Percentiles rank a stretch among this genome's conserved stretches.
These are phyloP conservation scores for Nanorana parkeri DNA, from an alignment of 2,113 vertebrate genomes.

Conservation along the genomic window DNA sequence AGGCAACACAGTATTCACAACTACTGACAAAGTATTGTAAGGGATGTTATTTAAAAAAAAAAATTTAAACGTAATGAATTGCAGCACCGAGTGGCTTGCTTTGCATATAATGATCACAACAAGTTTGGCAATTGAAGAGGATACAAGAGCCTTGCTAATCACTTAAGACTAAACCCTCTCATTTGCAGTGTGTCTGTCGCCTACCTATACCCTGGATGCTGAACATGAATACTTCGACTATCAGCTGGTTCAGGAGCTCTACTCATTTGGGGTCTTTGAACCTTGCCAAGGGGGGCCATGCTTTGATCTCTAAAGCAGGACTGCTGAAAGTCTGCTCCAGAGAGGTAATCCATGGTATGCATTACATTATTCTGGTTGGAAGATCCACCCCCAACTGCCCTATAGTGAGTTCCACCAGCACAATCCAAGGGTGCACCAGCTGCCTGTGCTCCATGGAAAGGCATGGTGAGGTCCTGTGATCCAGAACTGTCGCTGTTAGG, in stretches of 20 bases:
- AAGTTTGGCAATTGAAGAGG: constrained; percentile 74
- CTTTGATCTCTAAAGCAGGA: constrained; percentile 98
- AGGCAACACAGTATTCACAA: constrained; percentile 24
- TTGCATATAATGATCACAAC: constrained; percentile 75
- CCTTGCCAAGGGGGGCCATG: constrained; percentile 92
- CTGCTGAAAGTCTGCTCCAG: constrained; percentile 93
- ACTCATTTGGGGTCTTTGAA: constrained; percentile 89
- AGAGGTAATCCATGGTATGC: constrained; percentile 96
- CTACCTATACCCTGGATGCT: constrained; percentile 99
- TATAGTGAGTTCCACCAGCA: constrained; percentile 86
- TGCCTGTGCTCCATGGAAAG: constrained; percentile 87
- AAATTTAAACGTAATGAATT: constrained; percentile 10
- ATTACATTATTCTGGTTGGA: constrained; percentile 88
- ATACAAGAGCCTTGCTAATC: constrained; percentile 70
- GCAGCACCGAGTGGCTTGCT: constrained; percentile 27
- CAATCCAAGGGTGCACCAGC: constrained; percentile 88
- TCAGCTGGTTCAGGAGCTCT: constrained; percentile 88
- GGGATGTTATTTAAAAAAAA: not conserved
- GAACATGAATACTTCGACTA: constrained; percentile 91
- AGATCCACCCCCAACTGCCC: constrained; percentile 78
- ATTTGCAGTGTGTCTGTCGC: constrained; percentile 71
- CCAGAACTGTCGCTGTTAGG: constrained; percentile 99
- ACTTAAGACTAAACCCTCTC: constrained; percentile 75
- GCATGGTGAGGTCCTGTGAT: constrained; percentile 93
- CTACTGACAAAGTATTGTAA: constrained; percentile 13